Conservation (phyloP, 2,888 invertebrate species). For the Anarsia innoxiella region DNA sequence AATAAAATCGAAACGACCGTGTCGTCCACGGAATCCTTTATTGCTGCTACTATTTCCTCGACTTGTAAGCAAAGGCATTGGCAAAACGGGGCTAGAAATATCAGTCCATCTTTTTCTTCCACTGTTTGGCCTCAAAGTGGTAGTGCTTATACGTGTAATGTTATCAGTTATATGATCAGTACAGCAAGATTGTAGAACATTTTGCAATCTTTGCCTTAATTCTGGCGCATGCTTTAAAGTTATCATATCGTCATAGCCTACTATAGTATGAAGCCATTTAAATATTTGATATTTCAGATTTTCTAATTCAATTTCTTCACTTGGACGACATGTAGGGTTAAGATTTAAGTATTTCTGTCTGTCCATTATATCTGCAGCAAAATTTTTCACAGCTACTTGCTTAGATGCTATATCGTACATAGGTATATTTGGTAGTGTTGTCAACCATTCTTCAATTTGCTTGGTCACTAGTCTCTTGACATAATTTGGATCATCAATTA, state of each 20-base stretch:
- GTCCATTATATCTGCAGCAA: conserved; percentile 50
- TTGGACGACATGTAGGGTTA: conserved; percentile 21
- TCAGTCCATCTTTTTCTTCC: too few species aligned
- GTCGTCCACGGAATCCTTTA: too few species aligned
- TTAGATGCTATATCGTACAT: conserved; percentile 10
- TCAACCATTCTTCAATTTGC: conserved; percentile 19
- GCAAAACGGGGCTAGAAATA: too few species aligned
- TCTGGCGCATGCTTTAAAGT: conserved; percentile 36
- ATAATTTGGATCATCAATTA: too few species aligned
- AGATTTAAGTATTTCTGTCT: conserved; percentile 45
- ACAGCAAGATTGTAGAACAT: too few species aligned
- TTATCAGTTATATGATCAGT: too few species aligned
- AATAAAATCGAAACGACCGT: too few species aligned
- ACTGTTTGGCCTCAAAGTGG: too few species aligned
- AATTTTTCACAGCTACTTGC: conserved; percentile 28
- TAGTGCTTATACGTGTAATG: too few species aligned
- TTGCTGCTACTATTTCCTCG: too few species aligned
- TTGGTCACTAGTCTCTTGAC: conserved; percentile 7
- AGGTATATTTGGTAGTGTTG: background rate
- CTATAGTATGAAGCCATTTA: conserved; percentile 51
- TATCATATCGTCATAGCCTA: conserved; percentile 32
- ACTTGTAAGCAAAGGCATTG: too few species aligned
- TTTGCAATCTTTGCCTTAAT: conserved; percentile 19
- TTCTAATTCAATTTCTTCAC: conserved; percentile 37
- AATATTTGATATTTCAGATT: conserved; percentile 53